Percentiles rank a stretch among this genome's conserved stretches.
These are phyloP conservation scores for Drosophila maculinotata DNA, from an alignment of 2,888 invertebrate genomes.

Conservation along the genomic window DNA sequence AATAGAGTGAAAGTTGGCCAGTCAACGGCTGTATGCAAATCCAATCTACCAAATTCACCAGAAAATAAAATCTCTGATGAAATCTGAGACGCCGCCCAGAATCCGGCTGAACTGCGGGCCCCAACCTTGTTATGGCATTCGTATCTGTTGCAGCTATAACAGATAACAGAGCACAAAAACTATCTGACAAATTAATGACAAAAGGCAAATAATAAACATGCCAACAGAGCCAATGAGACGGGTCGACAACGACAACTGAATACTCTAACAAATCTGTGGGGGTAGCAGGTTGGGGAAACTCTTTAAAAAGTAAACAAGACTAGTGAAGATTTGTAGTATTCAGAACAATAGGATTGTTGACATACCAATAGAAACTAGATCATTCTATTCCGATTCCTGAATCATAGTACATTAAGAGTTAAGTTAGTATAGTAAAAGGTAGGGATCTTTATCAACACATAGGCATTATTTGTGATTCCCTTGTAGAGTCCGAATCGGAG, in stretches of 20 bases:
- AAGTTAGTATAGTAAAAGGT: too few species aligned
- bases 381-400: too few species aligned
- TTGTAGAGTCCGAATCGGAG: too few species aligned
- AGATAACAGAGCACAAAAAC: constrained; percentile 47
- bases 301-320: too few species aligned
- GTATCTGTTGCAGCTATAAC: constrained; percentile 28
- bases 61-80: constrained; percentile 59
- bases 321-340: too few species aligned
- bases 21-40: constrained; percentile 68
- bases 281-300: too few species aligned
- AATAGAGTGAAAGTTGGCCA: constrained; percentile 75
- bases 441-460: too few species aligned
- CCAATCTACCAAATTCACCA: constrained; percentile 54
- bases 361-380: too few species aligned
- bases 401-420: too few species aligned
- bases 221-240: neutral
- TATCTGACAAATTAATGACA: constrained; percentile 67
- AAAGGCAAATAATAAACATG: constrained; percentile 38
- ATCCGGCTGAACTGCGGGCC: constrained; percentile 33
- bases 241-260: neutral
- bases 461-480: too few species aligned
- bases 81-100: constrained; percentile 50
- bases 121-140: constrained; percentile 35
- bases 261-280: constrained; percentile 29
- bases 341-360: too few species aligned